These are phyloP conservation scores for Temnothorax longispinosus DNA, from an alignment of 1,140 invertebrate species.

Conservation along the genomic window DNA sequence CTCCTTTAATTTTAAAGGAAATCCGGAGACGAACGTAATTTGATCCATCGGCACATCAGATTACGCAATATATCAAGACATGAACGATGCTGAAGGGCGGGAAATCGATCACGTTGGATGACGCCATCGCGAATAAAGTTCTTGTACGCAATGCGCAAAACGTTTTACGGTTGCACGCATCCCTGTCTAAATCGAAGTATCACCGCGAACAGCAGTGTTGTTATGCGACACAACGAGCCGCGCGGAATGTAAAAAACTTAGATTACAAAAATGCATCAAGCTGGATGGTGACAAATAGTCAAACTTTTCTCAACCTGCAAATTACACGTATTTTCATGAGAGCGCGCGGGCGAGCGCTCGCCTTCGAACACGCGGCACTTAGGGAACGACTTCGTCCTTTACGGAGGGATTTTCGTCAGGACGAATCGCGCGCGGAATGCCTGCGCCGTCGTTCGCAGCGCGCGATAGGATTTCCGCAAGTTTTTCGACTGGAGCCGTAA, in stretches of 20 bases:
- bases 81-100: not conserved
- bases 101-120: constrained; percentile 1
- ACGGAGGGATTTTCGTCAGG: constrained; percentile 49
- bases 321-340: constrained; percentile 57
- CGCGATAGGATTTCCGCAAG: constrained; percentile 41
- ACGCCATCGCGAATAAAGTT: not conserved
- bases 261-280: constrained; percentile 60
- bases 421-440: constrained; percentile 37
- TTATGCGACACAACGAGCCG: constrained; percentile 23
- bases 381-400: constrained; percentile 37
- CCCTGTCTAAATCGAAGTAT: not conserved
- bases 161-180: not conserved
- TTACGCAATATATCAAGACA: not conserved
- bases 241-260: constrained; percentile 46
- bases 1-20: constrained; percentile 2
- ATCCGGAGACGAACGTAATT: not conserved
- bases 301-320: constrained; percentile 46
- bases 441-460: constrained; percentile 24
- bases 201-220: constrained; percentile 24
- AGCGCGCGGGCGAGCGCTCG: not conserved
- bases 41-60: constrained; percentile 1
- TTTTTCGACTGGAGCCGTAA: constrained; percentile 41
- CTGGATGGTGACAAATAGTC: constrained; percentile 48
- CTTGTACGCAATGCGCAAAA: constrained; percentile 29
- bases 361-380: constrained; percentile 27